Base-by-base conservation (phyloP, 1,140 invertebrate species). In the Zophobas morio region DNA sequence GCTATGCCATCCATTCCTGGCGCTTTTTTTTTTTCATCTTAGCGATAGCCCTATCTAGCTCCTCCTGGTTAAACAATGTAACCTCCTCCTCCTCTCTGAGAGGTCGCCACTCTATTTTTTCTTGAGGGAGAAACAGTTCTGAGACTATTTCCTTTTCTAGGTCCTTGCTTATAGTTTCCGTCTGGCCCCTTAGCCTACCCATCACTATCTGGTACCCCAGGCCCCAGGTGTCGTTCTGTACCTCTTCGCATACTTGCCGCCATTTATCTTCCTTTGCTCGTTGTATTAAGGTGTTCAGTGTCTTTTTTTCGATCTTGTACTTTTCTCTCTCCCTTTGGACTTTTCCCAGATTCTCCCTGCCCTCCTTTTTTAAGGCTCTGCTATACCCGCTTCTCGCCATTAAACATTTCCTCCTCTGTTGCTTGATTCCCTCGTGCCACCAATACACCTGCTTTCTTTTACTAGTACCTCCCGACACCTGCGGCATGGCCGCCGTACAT, bases 291-390 rank as follows among this genome's bases (percentile, higher is more conserved):
- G 4, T 56, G 4, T 56, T 56, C n/a, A 56, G 34, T 56, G 2
- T 56, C 53, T 56, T 56, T 20, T 56, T 56, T 56, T 56, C n/a
- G 53, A 32, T 20, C n/a, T 56, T 56, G n/a, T 56, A 34, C n/a
- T 32, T n/a, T 56, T 34, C 2, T 56, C n/a, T 20, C 2, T 2
- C n/a, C 4, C n/a, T 2, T 20, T 34, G 2, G 34, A 32, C 34
- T 56, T 56, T 2, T 56, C n/a, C 53, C 2, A n/a, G 53, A 32
- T 56, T 56, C 2, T 56, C 2, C 4, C n/a, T 56, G 34, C n/a
- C n/a, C n/a, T n/a, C n/a, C n/a, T n/a, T n/a, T n/a, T n/a, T n/a
- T n/a, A n/a, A n/a, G n/a, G n/a, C n/a, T n/a, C n/a, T 32, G 53
- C 2, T 34, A n/a, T 32, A 56, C 53, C 34, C 2, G 2, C 53